Evolutionary conservation across 1,140 invertebrate genomes (phyloP), one percentile per base, ranked within the genome.

Genomic region (Papilio machaon): DNA sequence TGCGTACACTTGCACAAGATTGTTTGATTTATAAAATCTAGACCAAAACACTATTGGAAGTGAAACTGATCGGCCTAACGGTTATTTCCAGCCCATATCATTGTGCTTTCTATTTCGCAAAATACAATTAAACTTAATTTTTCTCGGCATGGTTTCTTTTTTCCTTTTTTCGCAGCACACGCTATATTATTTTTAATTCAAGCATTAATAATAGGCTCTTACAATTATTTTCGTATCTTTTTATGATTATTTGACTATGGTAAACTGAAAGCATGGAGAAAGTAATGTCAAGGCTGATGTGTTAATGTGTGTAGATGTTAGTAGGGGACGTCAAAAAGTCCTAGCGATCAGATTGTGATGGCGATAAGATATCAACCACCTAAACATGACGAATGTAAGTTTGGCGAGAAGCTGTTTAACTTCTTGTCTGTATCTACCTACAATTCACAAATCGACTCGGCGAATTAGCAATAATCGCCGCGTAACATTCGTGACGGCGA

Each of bases 31-130:
- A 15, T 64, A 52, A 46, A 49, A 11, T n/a, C 47, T 73, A 47
- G 60, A 80, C 38, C 47, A 52, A 73, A 17, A 54, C 49, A 38
- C 23, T 70, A 76, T 54, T 76, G 11, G 74, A 30, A 76, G 47
- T 76, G 74, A 76, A 76, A 76, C 74, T 52, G 74, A 52, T 23
- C 23, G 46, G 11, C 23, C 74, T 52, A 76, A 30, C 74, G 74
- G 11, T 52, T 76, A 49, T 52, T n/a, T 76, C 43, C 46, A 76
- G 74, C 74, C 74, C 74, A 76, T 49, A 76, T 76, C 74, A 76
- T 75, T 75, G 74, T 47, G 46, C 43, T 76, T 76, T 76, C 74
- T 76, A 76, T 76, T 76, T 76, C 46, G 74, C 46, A 76, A 76
- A 76, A 76, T 35, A 54, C 47, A 76, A 76, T 76, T 76, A 76